phyloP scores from a whole-genome alignment of 2,888 invertebrate genomes.

The Leptopilina drosophilae region DNA sequence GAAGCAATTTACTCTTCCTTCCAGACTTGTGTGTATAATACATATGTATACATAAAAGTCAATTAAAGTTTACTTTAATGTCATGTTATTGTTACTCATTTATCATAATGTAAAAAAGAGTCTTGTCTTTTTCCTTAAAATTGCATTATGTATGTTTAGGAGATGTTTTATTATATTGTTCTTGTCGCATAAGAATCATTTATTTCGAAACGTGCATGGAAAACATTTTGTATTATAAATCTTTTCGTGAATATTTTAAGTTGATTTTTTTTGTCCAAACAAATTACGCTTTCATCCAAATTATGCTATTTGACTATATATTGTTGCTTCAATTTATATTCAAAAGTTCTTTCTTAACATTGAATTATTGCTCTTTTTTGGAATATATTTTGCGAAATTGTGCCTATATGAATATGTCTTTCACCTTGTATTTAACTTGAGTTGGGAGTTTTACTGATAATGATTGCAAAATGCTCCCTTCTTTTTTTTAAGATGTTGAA shows the following conservation, averaged over 20 bases:
- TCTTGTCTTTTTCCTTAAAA: background rate
- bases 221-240: background rate
- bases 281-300: background rate
- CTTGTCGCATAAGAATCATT: background rate
- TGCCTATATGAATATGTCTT: too few species aligned
- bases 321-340: background rate
- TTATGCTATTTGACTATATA: background rate
- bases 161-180: background rate
- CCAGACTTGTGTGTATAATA: background rate
- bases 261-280: background rate
- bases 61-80: slow-evolving; percentile 17
- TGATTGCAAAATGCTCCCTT: too few species aligned
- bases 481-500: too few species aligned
- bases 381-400: too few species aligned
- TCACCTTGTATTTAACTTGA: background rate
- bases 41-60: background rate
- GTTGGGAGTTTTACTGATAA: too few species aligned
- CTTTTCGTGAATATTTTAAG: background rate
- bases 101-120: too few species aligned
- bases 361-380: too few species aligned
- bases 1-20: slow-evolving; percentile 16
- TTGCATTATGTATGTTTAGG: background rate
- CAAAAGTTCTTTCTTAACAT: background rate
- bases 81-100: slow-evolving; percentile 1
- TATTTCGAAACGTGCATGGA: background rate